Base-by-base conservation (phyloP, 2,113 vertebrate species). In the Otolemur garnettii region DNA sequence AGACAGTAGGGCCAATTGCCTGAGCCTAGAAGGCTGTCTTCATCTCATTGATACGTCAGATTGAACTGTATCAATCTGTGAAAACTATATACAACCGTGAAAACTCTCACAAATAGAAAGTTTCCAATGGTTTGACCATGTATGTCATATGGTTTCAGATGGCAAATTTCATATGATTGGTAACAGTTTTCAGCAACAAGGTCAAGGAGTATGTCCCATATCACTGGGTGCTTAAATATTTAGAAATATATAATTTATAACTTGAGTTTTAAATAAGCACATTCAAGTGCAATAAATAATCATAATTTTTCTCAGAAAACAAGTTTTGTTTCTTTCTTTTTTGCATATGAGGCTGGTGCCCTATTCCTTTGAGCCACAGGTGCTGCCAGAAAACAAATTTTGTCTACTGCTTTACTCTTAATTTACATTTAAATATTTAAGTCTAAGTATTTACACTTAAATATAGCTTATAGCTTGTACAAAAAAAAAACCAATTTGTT, bases 211-310 rank as follows among this genome's bases (percentile, higher is more conserved):
- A 12, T 30, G 4, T 60, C 60, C 12, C 13, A 1, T 91, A 57
- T 89, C n/a, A 84, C 21, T 45, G 84, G 95, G 83, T 83, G 7
- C 13, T 68, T 83, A 93, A 74, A 64, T 88, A 81, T 93, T 90
- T 86, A 57, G 22, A 87, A 89, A 62, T 88, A 1, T 0, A 18
- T 78, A 66, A 72, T 68, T 90, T 9, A 28, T 81, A 45, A 64
- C 22, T 75, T 69, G 10, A 33, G 28, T 82, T 96, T 91, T 91
- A 93, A 91, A 75, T 1, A 74, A n/a, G 12, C 0, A 18, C 11
- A 35, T 60, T 17, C 81, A 62, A 38, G 28, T 83, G 10, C 81
- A 12, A 18, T 74, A 45, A 90, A 94, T 82, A 77, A 83, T 62
- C 69, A 78, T 71, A 75, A 60, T 45, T 77, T 92, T 72, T 87